Base-by-base conservation (phyloP, 2,888 invertebrate genomes). In the Dioctria linearis region DNA sequence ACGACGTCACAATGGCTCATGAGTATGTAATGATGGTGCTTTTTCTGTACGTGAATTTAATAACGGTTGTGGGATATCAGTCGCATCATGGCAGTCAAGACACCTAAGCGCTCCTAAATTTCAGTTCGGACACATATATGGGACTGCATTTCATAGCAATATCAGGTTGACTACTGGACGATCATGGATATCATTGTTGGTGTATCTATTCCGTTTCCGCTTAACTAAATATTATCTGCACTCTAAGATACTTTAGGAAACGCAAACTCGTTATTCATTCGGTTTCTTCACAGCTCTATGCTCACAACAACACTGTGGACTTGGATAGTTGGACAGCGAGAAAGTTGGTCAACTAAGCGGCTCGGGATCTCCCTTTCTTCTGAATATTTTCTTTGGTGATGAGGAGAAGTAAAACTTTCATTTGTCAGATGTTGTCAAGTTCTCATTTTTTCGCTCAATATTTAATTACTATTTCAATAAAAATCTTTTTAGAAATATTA, bases 41-140 rank as follows among this genome's bases (percentile, higher is more conserved):
- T 54, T 11, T 54, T 61, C 46, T 25, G 46, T 67, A 11, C 69
- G 51, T 51, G 39, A 6, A 3, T 69, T 54, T 43, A 69, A 69
- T 69, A 69, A 69, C 69, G 69, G 69, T 69, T 39, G 9, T 69
- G 51, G 37, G 8, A 51, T 4, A 69, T 69, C 69, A 69, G 69
- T 69, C 51, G 69, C 37, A 25, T 25, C 13, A 9, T 51, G 51
- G 69, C 49, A 69, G 51, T 51, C 25, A 25, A 25, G 25, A 1
- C 51, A 69, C 51, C 69, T 69, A 39, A 51, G 49, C 49, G 49
- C 37, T 25, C 25, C 25, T 25, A 25, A 25, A 25, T 25, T 25
- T 25, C 25, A 25, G 25, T 25, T 25, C 25, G 25, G 25, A 25
- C 25, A 25, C 25, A 25, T 25, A 25, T 25, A 25, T 25, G 25